These are phyloP conservation scores for Ovis aries DNA, from an alignment of 2,113 vertebrate species.

Conservation along the genomic window ARS-UI_Ramb_v3.0 NC_056058.1:68579501-68580000, in stretches of 20 bases:
- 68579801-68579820: constrained; percentile 50
- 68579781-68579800: constrained; percentile 56
- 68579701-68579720: constrained; percentile 52
- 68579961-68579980: background rate
- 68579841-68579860: background rate
- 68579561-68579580: constrained; percentile 52
- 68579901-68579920: background rate
- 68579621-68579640: constrained; percentile 62
- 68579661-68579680: constrained; percentile 67
- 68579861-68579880: background rate
- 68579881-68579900: background rate
- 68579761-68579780: constrained; percentile 67
- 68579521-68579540: constrained; percentile 39
- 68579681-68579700: constrained; percentile 70
- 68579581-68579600: constrained; percentile 62
- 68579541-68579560: constrained; percentile 32
- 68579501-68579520: background rate
- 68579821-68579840: background rate
- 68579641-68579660: constrained; percentile 34
- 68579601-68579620: constrained; percentile 62
- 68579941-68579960: background rate
- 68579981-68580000: background rate
- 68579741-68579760: constrained; percentile 55
- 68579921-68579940: background rate
- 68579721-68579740: constrained; percentile 62